Evolutionary conservation across 2,888 invertebrate genomes (phyloP), one percentile per base, ranked within the genome.

Genomic region (Troilus luridus): DNA sequence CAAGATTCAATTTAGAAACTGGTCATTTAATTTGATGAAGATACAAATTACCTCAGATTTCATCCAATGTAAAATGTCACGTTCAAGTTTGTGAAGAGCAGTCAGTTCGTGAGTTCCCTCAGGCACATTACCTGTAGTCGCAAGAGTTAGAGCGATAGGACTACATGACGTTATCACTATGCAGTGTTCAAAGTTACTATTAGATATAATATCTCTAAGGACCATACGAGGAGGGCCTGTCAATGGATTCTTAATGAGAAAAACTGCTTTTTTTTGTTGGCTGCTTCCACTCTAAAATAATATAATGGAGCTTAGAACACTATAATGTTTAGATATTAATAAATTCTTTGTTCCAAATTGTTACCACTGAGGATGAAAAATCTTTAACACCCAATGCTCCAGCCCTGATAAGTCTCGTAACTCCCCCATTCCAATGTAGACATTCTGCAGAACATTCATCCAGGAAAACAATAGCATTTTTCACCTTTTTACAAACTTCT

Each of bases 401-500:
- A 58, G 95, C 95, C 88, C 95, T 94, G 88, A 96, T 94, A 19
- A 97, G 94, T 92, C 95, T 94, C 92, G 95, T 94, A n/a, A 96
- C 94, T 0, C 96, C 96, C 3, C 96, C 96, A 93, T 96, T 95
- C 96, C 96, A 97, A 93, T 96, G 97, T 81, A 97, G 94, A 93
- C 96, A 96, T 93, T 97, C 97, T 0, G 96, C 95, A 91, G 95
- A 95, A 64, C 94, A 94, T 93, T 96, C 95, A 93, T 97, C 96
- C 85, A 96, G 94, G 93, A 96, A 96, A 88, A 97, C 96, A 1
- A 95, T 95, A 92, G 96, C 95, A 93, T 95, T 95, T 90, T 95
- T 95, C 85, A 96, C 95, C 93, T 96, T 94, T 88, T 95, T 94
- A 92, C 95, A 95, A 27, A 96, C 95, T 93, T 95, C 95, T 58